A percentile compares a stretch with the other conserved stretches of the same genome.
phyloP scores from a whole-genome alignment of 2,797 vertebrate genomes.

The Lates japonicus region DNA sequence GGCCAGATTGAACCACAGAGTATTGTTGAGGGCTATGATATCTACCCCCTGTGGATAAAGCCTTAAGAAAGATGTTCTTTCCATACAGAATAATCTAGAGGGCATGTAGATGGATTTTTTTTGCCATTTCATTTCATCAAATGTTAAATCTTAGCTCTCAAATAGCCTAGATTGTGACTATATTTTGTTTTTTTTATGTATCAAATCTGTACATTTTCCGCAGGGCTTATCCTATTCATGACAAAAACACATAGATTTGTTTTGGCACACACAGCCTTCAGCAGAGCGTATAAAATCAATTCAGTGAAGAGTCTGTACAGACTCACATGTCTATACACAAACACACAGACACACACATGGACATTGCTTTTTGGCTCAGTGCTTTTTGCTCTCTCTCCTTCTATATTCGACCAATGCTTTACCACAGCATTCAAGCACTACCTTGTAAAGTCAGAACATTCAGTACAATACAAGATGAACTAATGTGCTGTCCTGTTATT shows the following conservation, averaged over 20 bases:
- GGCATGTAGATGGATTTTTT: constrained; percentile 37
- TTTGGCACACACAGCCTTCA: constrained; percentile 80
- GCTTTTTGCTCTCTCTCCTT: constrained; percentile 56
- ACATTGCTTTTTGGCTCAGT: constrained; percentile 72
- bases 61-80: constrained; percentile 55
- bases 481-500: constrained; percentile 32
- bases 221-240: constrained; percentile 76
- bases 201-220: constrained; percentile 76
- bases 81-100: constrained; percentile 48
- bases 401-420: constrained; percentile 56
- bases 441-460: constrained; percentile 64
- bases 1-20: constrained; percentile 66
- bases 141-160: constrained; percentile 64
- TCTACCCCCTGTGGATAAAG: constrained; percentile 74
- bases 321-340: constrained; percentile 60
- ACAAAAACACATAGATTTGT: constrained; percentile 74
- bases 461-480: constrained; percentile 29
- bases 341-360: constrained; percentile 54
- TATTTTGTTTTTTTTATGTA: constrained; percentile 60
- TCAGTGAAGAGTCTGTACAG: constrained; percentile 70
- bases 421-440: constrained; percentile 46
- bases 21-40: constrained; percentile 62
- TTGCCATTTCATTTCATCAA: constrained; percentile 56
- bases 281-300: constrained; percentile 81
- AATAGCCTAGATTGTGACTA: constrained; percentile 57